Base-by-base conservation (phyloP, 1,140 invertebrate genomes). In the Oryctes rhinoceros region DNA sequence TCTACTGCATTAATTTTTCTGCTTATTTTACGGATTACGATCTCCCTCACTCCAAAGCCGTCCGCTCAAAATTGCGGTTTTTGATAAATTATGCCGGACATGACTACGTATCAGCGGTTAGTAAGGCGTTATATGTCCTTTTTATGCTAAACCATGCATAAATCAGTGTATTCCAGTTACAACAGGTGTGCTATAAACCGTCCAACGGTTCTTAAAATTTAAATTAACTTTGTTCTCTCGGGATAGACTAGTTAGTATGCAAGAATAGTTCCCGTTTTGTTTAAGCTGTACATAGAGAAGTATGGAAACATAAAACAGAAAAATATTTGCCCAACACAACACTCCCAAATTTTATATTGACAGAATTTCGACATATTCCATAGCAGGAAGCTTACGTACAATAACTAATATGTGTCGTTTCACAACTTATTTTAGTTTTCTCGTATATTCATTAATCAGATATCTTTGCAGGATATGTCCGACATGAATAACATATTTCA, bases 141-240 rank as follows among this genome's bases (percentile, higher is more conserved):
- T 59, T 59, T 59, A 59, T 59, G 53, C 53, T 59, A 59, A 59
- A 59, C 53, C 53, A 18, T 59, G 53, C 53, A 59, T 59, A 59
- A 59, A 59, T 59, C 53, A 59, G 53, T 59, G n/a, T 59, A 59
- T 18, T 59, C 53, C 53, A 18, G 2, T 59, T 59, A 59, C 53
- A 59, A 59, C 53, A 59, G 53, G 53, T 59, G 53, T 59, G 53
- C 53, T 59, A 59, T 59, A 59, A 59, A 59, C 53, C 53, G 53
- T 3, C 53, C 53, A 59, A 59, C 53, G 53, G 53, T 59, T 59
- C 53, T 59, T 59, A 59, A 59, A 59, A 59, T 59, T 59, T 59
- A 59, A 18, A 59, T 59, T 59, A 7, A 15, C 53, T 59, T 18
- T 18, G 18, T 6, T n/a, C 53, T 59, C 53, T 15, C 5, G 18